Base-by-base conservation (phyloP, 2,888 invertebrate genomes). In the Ischnus inquisitorius region DNA sequence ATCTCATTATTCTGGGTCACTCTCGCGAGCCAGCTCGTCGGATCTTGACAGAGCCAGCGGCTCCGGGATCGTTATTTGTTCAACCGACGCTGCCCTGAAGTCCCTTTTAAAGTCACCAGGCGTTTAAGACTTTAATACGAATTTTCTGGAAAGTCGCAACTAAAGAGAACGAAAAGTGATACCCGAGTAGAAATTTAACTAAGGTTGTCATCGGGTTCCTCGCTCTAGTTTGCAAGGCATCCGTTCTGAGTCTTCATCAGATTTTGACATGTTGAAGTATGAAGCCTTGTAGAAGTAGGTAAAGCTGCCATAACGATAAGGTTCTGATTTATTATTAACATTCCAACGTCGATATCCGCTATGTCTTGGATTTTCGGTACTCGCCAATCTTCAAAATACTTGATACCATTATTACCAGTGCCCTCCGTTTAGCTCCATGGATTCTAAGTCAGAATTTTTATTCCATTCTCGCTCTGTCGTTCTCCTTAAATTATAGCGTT, bases 61-160 rank as follows among this genome's bases (percentile, higher is more conserved):
- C 85, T 84, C 72, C 25, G 64, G 39, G 77, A 81, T 74, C 78
- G 78, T 71, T 83, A 64, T 79, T 72, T 79, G 79, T 81, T 84
- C 68, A 72, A 64, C 67, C 74, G 67, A 74, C 76, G 28, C 48
- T 76, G 65, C 48, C 75, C 79, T 79, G 51, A 46, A 54, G 57
- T 71, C 82, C 79, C 69, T 76, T 83, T 82, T 67, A 80, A 83
- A 83, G 79, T 82, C 82, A 62, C 71, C 48, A 54, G 75, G 62
- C 71, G 72, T 46, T 57, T 28, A 34, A 71, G 71, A 76, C 71
- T 86, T 85, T 80, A 85, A 85, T 85, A 86, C 85, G 82, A 86
- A 82, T 84, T 85, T 86, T 82, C 82, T 85, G 80, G 82, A 84
- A 82, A 85, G 65, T 62, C 65, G 57, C 28, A 72, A 14, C 60